A percentile compares a stretch with the other conserved stretches of the same genome.
These are phyloP conservation scores for Clamator glandarius DNA, from an alignment of 2,797 vertebrate genomes.

Conservation along the genomic window DNA sequence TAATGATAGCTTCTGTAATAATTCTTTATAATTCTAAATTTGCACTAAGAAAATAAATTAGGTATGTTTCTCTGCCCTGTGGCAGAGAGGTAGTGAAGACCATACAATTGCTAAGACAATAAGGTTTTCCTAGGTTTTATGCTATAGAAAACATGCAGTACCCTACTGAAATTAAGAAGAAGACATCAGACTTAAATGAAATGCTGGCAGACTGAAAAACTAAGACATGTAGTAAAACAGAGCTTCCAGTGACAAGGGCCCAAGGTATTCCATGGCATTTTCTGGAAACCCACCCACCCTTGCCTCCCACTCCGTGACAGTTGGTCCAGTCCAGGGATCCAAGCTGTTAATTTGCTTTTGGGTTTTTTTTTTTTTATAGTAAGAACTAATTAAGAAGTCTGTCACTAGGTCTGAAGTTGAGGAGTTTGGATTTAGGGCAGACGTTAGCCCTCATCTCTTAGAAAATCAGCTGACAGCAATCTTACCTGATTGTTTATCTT, in stretches of 20 bases:
- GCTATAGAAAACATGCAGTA: neutral
- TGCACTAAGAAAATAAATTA: neutral
- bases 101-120: neutral
- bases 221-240: neutral
- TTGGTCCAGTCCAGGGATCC: neutral
- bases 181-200: neutral
- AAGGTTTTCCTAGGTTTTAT: neutral
- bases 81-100: neutral
- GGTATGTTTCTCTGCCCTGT: neutral
- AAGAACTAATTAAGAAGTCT: neutral
- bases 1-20: neutral
- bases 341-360: neutral
- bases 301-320: neutral
- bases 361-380: neutral
- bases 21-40: neutral
- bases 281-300: neutral
- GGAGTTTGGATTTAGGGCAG: neutral
- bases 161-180: neutral
- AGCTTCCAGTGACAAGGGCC: neutral
- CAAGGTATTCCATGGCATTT: neutral
- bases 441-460: neutral
- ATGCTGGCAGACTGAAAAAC: neutral
- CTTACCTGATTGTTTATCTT: neutral
- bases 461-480: neutral
- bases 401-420: neutral